Base-by-base conservation (phyloP, 2,888 invertebrate genomes). In the Halocaridina rubra region DNA sequence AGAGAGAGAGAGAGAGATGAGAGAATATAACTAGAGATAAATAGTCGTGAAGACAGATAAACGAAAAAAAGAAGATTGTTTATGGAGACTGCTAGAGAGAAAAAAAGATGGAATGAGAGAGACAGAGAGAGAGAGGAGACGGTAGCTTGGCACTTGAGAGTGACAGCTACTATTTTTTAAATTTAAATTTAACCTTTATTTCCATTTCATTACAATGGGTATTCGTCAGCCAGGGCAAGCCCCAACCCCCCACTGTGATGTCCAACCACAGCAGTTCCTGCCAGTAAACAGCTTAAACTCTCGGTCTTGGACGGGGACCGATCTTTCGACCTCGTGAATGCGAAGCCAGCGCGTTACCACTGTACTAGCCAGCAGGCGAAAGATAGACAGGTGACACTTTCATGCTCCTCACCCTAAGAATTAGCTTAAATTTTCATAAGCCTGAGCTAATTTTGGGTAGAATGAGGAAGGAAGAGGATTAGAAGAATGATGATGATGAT, bases 381-480 rank as follows among this genome's bases (percentile, higher is more conserved):
- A 71, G 81, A 81, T 64, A 75, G 81, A 71, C 81, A 81, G 81
- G 81, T 81, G 81, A 81, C 81, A 75, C 81, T 81, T 72, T 39
- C 61, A 75, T 39, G 61, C 81, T 32, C 81, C 72, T 74, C 81
- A 74, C 72, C 80, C 13, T 75, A 33, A 75, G 81, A 74, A 81
- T 81, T 81, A 81, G 61, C 61, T 72, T 81, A 59, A 81, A 81
- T 64, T 81, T 81, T 81, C 75, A 39, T 74, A n/a, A 59, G 81
- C 53, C 53, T 16, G 53, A 53, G n/a, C 53, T 53, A 53, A 53
- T 53, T 53, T 53, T 13, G 46, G 53, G 16, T 19, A 16, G 19
- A 53, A 19, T 53, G 19, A 19, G 53, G 53, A n/a, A n/a, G n/a
- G n/a, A n/a, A n/a, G n/a, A n/a, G n/a, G n/a, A n/a, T n/a, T n/a